Evolutionary conservation across 35 echinoderm and acorn worm genomes (phyloP).

Genomic region (Amphiura filiformis): DNA sequence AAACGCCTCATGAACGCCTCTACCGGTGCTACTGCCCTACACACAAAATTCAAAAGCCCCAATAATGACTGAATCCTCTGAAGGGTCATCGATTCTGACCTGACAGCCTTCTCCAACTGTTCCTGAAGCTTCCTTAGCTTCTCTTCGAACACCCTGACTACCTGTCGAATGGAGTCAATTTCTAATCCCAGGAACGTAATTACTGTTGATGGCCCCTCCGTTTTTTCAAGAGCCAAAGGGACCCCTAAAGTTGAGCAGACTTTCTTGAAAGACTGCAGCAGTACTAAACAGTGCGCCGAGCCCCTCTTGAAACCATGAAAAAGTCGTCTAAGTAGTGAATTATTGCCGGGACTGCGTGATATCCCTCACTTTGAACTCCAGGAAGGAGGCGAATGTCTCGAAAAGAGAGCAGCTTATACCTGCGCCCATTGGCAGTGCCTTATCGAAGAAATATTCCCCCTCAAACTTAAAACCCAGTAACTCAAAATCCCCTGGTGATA

Average conservation of each 20-base stretch:
- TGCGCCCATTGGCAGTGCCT: not conserved
- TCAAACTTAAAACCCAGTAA: not conserved
- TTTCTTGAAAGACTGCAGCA: not conserved
- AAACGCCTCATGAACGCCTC: constrained; percentile 30
- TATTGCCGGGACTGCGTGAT: not conserved
- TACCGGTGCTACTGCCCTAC: constrained; percentile 34
- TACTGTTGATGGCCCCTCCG: not conserved
- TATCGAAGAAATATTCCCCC: not conserved
- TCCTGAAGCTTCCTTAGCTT: not conserved
- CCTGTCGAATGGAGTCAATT: not conserved
- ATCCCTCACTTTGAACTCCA: not conserved
- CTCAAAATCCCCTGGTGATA: constrained; percentile 1
- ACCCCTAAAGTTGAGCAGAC: not conserved
- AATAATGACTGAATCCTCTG: constrained; percentile 33
- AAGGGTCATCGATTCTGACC: not conserved
- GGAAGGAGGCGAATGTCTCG: not conserved
- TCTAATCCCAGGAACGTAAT: constrained; percentile 38
- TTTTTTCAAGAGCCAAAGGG: constrained; percentile 22
- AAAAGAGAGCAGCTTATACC: not conserved
- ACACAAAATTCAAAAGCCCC: constrained; percentile 44
- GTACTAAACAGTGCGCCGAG: not conserved
- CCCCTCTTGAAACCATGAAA: not conserved
- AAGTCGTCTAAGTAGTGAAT: constrained; percentile 30
- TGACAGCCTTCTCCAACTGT: not conserved
- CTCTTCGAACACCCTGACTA: not conserved